These are phyloP conservation scores for Harpalus rufipes DNA, from an alignment of 2,888 invertebrate genomes.

Conservation along the genomic window DNA sequence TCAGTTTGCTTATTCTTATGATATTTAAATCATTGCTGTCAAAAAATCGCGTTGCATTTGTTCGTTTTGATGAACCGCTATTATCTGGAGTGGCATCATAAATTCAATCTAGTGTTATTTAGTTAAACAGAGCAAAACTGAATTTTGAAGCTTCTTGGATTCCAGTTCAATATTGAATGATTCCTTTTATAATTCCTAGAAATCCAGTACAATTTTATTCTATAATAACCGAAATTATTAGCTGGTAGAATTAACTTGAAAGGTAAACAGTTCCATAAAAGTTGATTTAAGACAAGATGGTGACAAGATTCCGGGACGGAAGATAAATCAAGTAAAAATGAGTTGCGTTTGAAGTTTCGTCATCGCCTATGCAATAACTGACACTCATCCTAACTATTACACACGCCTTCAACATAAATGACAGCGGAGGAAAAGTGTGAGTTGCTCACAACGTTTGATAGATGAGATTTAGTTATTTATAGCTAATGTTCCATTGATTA, in stretches of 20 bases:
- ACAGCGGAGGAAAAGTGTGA: no score
- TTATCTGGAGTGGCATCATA: no score
- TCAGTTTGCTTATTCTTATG: no score
- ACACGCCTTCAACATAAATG: constrained; percentile 5
- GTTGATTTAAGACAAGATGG: constrained; percentile 43
- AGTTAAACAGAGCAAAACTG: no score
- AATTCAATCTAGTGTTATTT: no score
- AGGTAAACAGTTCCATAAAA: constrained; percentile 27
- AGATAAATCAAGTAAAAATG: constrained; percentile 50
- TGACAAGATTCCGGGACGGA: constrained; percentile 41
- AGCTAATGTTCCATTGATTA: no score
- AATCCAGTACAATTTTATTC: constrained; percentile 10
- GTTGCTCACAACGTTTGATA: no score
- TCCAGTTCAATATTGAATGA: background rate
- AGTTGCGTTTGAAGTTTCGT: constrained; percentile 40
- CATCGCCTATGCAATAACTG: constrained; percentile 53
- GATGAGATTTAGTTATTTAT: no score
- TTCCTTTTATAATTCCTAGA: background rate
- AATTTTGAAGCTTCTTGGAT: no score
- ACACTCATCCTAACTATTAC: constrained; percentile 16
- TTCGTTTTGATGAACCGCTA: no score
- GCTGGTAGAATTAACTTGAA: constrained; percentile 33
- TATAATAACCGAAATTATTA: constrained; percentile 43
- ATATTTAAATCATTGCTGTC: no score
- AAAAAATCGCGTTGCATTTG: no score